Base-by-base conservation (phyloP, 2,113 vertebrate genomes). In the Anolis carolinensis region DNA sequence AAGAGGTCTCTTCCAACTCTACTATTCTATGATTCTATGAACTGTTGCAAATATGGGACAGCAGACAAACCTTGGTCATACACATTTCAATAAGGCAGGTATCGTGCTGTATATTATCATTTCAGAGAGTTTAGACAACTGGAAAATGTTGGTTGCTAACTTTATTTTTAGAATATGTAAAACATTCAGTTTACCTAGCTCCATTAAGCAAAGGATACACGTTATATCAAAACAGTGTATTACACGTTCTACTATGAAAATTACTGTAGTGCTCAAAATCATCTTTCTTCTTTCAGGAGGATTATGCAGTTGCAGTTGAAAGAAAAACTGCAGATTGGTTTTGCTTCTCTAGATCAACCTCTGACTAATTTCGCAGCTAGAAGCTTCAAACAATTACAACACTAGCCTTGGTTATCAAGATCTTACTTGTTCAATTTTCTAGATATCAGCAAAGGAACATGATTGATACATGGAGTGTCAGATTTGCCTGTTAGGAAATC, bases 331-430 rank as follows among this genome's bases (percentile, higher is more conserved):
- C 30, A 81, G 55, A 89, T 72, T 67, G 89, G 86, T 88, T 93
- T 86, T 93, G 86, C 59, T 81, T 81, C 73, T 88, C 3, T 79
- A 62, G 82, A 87, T 85, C 68, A 82, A 76, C 44, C 79, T 90
- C 83, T 92, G 87, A 86, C 89, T 82, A 84, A 62, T 86, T 86
- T 86, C 27, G 67, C 83, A 89, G 88, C 87, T 87, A 87, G 87
- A 82, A 80, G 30, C 79, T 30, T 68, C 55, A 79, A 91, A 89
- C 23, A 63, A 90, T 65, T 76, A 88, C 59, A 86, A 81, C 85
- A 81, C 62, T 65, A 81, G 78, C 68, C 65, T 73, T 81, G 78
- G 55, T 70, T 81, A 68, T 74, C 85, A 86, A 65, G 44, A 86
- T 81, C 55, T 86, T 65, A 86, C 78, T 86, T 86, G 78, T 74